phyloP scores from a whole-genome alignment of 2,888 invertebrate genomes.

The Aspidiotus destructor region DNA sequence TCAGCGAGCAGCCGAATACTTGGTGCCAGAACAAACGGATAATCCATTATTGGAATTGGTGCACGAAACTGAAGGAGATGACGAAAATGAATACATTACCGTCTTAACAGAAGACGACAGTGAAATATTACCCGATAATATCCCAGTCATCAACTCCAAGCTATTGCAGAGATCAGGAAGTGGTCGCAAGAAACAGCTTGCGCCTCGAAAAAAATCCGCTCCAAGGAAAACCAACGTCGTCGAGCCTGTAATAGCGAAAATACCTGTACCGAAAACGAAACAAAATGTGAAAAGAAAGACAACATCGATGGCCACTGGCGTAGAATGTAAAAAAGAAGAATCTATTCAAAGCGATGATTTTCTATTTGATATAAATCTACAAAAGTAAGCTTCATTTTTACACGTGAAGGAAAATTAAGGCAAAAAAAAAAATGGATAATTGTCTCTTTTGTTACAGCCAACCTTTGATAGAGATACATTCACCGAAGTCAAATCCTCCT shows the following conservation, averaged over 20 bases:
- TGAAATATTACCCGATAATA: conserved; percentile 4
- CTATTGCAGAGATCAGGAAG: neutral
- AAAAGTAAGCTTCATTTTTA: conserved; percentile 3
- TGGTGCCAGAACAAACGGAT: conserved; percentile 26
- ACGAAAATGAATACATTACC: conserved; percentile 19
- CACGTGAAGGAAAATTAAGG: neutral
- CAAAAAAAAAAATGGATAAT: neutral
- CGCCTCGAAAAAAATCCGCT: neutral
- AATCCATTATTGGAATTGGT: conserved; percentile 25
- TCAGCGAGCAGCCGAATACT: conserved; percentile 13
- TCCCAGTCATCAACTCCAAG: neutral
- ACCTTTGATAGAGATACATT: conserved; percentile 15
- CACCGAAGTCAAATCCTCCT: conserved; percentile 1
- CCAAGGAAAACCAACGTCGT: neutral
- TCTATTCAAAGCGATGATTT: conserved; percentile 12
- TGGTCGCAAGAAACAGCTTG: conserved; percentile 5
- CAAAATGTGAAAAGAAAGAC: neutral
- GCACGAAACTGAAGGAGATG: conserved; percentile 20
- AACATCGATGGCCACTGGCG: neutral
- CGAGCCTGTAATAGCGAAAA: neutral
- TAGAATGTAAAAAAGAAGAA: neutral
- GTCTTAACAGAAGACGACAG: conserved; percentile 2
- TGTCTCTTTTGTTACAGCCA: neutral
- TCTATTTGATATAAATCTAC: conserved; percentile 20
- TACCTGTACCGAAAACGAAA: conserved; percentile 1